These are phyloP conservation scores for Temnothorax nylanderi DNA, from an alignment of 1,140 invertebrate genomes.

Conservation along the genomic window DNA sequence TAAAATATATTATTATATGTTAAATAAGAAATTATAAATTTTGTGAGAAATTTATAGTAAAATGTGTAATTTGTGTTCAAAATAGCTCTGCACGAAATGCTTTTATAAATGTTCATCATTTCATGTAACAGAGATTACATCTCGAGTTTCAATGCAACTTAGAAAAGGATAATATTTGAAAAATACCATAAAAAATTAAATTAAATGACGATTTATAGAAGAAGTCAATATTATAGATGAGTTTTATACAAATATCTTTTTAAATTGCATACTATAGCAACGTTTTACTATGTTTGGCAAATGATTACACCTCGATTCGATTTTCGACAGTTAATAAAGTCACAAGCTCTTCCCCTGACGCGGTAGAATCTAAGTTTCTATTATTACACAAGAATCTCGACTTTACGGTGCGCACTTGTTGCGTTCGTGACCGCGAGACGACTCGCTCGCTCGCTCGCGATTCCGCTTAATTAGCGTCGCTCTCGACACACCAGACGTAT, in stretches of 20 bases:
- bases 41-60: neutral
- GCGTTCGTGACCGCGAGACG: conserved; percentile 25
- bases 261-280: too few relatives aligned
- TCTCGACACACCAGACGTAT: conserved; percentile 31
- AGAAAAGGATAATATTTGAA: neutral
- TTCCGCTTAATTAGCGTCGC: conserved; percentile 55
- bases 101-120: neutral
- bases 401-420: conserved; percentile 23
- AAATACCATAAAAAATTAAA: too few relatives aligned
- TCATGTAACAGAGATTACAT: neutral
- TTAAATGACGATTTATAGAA: neutral
- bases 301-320: neutral
- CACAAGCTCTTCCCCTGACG: neutral
- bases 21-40: neutral
- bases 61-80: neutral
- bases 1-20: neutral
- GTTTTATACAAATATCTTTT: too few relatives aligned
- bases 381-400: conserved; percentile 47
- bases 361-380: conserved; percentile 27
- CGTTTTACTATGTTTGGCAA: neutral
- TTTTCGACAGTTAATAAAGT: conserved; percentile 33
- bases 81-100: neutral
- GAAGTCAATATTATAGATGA: neutral
- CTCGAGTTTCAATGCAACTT: neutral
- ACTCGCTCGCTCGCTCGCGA: conserved; percentile 27